phyloP scores from a whole-genome alignment of 2,797 vertebrate genomes.

The Scomberomorus guttatus region DNA sequence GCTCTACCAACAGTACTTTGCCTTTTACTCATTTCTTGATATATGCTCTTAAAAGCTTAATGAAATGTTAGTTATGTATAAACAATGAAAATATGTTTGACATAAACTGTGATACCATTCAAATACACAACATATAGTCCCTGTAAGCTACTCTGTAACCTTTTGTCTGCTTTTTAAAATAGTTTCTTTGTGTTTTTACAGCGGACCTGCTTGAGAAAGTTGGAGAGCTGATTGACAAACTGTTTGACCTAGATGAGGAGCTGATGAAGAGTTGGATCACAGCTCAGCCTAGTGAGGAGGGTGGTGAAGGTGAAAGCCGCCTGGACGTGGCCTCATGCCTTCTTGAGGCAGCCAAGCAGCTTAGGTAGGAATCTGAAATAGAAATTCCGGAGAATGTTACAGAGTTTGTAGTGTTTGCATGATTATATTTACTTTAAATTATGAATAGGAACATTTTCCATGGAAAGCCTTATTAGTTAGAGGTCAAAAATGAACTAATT shows the following conservation, averaged over 20 bases:
- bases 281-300: conserved; percentile 55
- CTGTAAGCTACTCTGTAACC: not conserved
- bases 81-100: not conserved
- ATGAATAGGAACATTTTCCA: not conserved
- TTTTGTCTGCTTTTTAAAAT: conserved; percentile 10
- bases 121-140: not conserved
- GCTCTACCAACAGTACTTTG: conserved; percentile 92
- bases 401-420: not conserved
- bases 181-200: conserved; percentile 66
- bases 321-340: conserved; percentile 87
- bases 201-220: conserved; percentile 94
- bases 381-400: not conserved
- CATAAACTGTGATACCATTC: not conserved
- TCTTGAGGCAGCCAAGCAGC: conserved; percentile 94
- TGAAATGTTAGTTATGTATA: not conserved
- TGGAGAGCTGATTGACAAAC: conserved; percentile 94
- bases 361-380: conserved; percentile 85
- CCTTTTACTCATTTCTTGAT: conserved; percentile 17
- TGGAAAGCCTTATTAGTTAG: not conserved
- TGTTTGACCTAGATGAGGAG: conserved; percentile 96
- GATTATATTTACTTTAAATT: not conserved
- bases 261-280: conserved; percentile 94
- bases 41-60: not conserved
- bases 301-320: conserved; percentile 53
- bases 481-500: not conserved